Conservation (phyloP, 2,888 invertebrate species). For the Mantis religiosa region DNA sequence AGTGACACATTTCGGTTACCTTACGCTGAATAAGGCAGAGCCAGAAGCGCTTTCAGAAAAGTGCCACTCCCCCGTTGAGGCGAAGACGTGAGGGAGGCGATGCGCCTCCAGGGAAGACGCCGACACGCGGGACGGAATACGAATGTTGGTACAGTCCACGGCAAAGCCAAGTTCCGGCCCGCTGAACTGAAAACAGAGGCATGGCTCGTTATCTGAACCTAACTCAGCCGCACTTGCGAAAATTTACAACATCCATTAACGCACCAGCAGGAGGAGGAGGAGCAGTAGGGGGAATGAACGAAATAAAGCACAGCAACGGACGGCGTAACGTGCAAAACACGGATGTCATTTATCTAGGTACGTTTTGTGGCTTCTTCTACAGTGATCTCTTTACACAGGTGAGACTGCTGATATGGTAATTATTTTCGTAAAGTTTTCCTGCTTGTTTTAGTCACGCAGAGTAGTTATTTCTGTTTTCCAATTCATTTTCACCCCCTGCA, state of each 20-base stretch:
- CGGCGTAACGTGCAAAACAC: background rate
- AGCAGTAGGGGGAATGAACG: background rate
- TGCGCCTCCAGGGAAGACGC: background rate
- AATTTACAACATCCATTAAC: background rate
- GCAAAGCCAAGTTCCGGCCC: background rate
- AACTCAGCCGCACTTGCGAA: background rate
- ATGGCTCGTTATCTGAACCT: background rate
- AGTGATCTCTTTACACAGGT: background rate
- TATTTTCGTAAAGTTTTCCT: no score
- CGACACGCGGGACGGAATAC: background rate
- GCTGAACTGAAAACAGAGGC: background rate
- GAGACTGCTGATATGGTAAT: no score
- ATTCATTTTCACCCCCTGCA: no score
- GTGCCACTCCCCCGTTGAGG: background rate
- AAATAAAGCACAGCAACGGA: background rate
- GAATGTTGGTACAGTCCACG: background rate
- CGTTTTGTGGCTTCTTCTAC: background rate
- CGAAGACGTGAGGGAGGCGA: background rate
- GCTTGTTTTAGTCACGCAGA: no score
- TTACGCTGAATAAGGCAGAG: background rate
- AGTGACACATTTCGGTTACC: background rate
- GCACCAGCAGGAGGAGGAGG: background rate
- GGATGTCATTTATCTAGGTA: background rate
- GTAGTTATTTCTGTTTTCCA: no score
- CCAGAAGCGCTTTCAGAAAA: background rate